A percentile compares a stretch with the other conserved stretches of the same genome.
Conservation (phyloP, 2,888 invertebrate genomes). For the Lapara coniferarum region DNA sequence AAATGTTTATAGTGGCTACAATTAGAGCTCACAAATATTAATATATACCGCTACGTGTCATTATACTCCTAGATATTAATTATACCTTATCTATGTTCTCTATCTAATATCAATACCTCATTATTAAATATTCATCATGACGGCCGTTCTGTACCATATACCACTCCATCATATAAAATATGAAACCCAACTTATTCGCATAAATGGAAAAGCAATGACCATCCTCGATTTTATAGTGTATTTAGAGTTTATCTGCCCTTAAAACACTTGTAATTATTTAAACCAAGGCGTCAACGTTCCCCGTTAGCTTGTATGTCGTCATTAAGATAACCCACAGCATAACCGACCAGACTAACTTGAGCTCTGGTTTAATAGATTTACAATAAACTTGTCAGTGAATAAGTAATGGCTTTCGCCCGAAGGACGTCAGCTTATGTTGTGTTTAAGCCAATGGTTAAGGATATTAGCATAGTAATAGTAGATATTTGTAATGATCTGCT, state of each 20-base stretch:
- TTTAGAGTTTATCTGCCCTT: conserved; percentile 37
- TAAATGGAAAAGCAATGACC: conserved; percentile 14
- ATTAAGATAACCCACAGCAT: conserved; percentile 44
- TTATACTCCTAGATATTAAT: too few relatives aligned
- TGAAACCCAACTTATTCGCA: neutral
- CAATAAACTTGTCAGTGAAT: conserved; percentile 16
- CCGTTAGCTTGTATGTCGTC: conserved; percentile 38
- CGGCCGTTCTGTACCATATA: too few relatives aligned
- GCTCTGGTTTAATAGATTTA: conserved; percentile 23
- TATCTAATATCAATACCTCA: neutral
- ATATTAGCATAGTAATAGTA: too few relatives aligned
- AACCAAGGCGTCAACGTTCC: conserved; percentile 45
- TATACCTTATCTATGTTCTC: too few relatives aligned
- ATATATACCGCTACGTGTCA: too few relatives aligned
- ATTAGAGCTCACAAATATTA: too few relatives aligned
- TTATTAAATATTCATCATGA: neutral
- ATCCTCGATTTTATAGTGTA: conserved; percentile 31
- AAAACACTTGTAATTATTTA: conserved; percentile 44
- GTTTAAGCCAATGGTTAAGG: neutral
- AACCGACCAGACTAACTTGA: conserved; percentile 31
- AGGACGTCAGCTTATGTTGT: neutral
- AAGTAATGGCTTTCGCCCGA: conserved; percentile 4
- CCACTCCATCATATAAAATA: neutral
- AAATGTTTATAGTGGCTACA: too few relatives aligned
- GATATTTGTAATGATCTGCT: too few relatives aligned